Base-by-base conservation (phyloP, 92 coral and sea anemone species). In the Micromussa lordhowensis region DNA sequence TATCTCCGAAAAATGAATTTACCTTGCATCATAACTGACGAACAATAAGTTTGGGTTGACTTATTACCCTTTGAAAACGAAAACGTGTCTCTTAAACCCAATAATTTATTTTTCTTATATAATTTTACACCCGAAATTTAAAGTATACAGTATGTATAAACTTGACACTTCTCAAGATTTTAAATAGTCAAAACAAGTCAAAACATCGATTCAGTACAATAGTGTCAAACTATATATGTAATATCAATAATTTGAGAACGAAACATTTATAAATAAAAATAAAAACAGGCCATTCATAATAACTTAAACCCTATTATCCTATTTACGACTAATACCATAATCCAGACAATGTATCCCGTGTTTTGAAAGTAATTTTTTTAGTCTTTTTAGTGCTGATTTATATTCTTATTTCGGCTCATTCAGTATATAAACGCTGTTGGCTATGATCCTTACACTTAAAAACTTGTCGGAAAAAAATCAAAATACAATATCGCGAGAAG, bases 401-500 rank as follows among this genome's bases (percentile, higher is more conserved):
- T 61, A 24, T 61, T 24, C 30, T 4, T 5, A 2, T 5, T 66
- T 28, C 71, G 71, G 71, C 31, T 66, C n/a, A 26, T 66, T 66
- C 71, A 28, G 71, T 0, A 0, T 34, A 16, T 66, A 68, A 66
- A 82, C 71, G 59, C 21, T 35, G 77, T 38, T 18, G 51, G 71
- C 71, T 66, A 1, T 19, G 6, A 17, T 71, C 44, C 76, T 6
- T 34, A 68, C 44, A 16, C 76, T 71, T 71, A 49, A 40, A 66
- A 66, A 35, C 28, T 38, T 81, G 83, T 61, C 83, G 71, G 71
- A 10, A 58, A 57, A n/a, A 53, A 26, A 77, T 22, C 78, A 72
- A 72, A 58, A 63, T 24, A 15, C 87, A 84, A 84, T 84, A 84
- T 84, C 21, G 16, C 7, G 32, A 29, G 55, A 36, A 10, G 16